These are phyloP conservation scores for Patella depressa DNA, from an alignment of 2,888 invertebrate species.

Conservation along the genomic window DNA sequence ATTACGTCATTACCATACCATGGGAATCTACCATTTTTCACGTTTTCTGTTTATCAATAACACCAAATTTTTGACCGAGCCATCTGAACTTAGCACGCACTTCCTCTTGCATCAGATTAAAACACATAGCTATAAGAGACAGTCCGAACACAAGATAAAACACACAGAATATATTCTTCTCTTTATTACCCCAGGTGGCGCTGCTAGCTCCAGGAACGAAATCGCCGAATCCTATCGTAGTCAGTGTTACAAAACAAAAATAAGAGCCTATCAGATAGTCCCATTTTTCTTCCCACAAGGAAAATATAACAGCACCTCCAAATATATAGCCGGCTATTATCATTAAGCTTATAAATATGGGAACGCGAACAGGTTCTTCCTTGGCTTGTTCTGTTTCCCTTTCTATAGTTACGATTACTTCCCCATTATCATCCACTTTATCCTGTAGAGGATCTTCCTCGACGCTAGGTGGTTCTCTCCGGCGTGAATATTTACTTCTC, in stretches of 20 bases:
- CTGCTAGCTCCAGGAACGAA: constrained; percentile 69
- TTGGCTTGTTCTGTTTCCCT: constrained; percentile 29
- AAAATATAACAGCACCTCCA: constrained; percentile 93
- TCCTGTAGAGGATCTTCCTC: constrained; percentile 16
- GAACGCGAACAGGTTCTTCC: constrained; percentile 76
- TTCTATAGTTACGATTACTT: constrained; percentile 16
- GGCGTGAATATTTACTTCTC: constrained; percentile 14
- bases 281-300: constrained; percentile 89
- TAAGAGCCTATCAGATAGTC: constrained; percentile 85
- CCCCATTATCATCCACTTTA: constrained; percentile 19
- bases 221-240: constrained; percentile 72
- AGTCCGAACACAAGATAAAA: constrained; percentile 72
- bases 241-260: constrained; percentile 72
- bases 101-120: constrained; percentile 73
- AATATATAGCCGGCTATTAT: constrained; percentile 91
- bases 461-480: not conserved
- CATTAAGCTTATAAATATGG: constrained; percentile 88
- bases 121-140: constrained; percentile 73
- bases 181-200: constrained; percentile 53
- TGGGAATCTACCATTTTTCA: no score
- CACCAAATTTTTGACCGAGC: constrained; percentile 67
- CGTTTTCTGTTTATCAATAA: constrained; percentile 46
- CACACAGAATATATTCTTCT: constrained; percentile 66
- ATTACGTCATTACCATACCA: no score
- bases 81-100: constrained; percentile 68